These are phyloP conservation scores for Greenwoodochromis staneri DNA, from an alignment of 2,113 vertebrate genomes.

Conservation along the genomic window DNA sequence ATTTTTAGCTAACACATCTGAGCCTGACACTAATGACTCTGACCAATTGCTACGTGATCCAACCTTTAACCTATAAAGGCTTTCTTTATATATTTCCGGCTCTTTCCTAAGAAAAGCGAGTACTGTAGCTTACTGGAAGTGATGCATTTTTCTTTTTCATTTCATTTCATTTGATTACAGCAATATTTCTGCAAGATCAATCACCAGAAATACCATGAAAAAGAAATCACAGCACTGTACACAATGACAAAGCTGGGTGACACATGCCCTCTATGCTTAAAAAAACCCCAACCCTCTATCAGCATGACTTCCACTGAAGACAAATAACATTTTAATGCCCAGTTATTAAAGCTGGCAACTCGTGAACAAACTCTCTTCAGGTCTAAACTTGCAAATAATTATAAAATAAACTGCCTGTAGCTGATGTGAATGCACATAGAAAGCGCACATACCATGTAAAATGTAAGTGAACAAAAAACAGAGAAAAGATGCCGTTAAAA, in stretches of 20 bases:
- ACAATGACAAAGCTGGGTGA: fast-evolving
- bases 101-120: neutral
- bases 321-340: neutral
- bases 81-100: neutral
- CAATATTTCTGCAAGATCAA: neutral
- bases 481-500: neutral
- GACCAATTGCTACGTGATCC: neutral
- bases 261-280: neutral
- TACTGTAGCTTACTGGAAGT: no score
- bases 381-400: neutral
- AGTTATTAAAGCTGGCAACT: neutral
- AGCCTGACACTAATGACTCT: neutral
- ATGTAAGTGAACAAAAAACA: neutral
- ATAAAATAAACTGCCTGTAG: neutral
- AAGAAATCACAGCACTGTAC: neutral
- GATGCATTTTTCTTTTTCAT: neutral
- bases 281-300: neutral
- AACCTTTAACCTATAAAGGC: neutral
- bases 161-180: neutral
- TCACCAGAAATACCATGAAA: neutral
- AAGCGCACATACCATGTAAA: fast-evolving
- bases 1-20: neutral
- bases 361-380: neutral
- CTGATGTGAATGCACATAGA: neutral
- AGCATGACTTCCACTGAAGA: neutral